Conservation (phyloP, 1,140 invertebrate species). For the Sitodiplosis mosellana region DNA sequence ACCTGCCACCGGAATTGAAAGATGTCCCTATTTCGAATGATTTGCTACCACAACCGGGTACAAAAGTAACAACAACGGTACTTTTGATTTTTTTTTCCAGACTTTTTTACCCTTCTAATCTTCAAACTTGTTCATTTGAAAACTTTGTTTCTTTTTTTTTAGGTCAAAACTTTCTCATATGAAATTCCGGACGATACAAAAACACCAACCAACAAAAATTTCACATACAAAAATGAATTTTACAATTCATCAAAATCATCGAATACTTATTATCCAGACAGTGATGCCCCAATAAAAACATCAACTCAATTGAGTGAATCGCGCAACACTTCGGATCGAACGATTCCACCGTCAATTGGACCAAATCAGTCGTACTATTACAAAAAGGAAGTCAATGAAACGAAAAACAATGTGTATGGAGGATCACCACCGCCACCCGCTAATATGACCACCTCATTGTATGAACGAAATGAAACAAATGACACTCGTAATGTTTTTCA, state of each 20-base stretch:
- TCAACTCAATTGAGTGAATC: constrained; percentile 22
- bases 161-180: constrained; percentile 55
- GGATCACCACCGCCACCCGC: constrained; percentile 7
- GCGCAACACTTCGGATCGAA: constrained; percentile 12
- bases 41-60: constrained; percentile 38
- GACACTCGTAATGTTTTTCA: too few species aligned
- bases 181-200: constrained; percentile 46
- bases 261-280: neutral
- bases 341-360: constrained; percentile 8
- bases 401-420: constrained; percentile 1
- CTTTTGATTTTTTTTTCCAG: neutral
- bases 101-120: neutral
- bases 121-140: too few species aligned
- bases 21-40: constrained; percentile 26
- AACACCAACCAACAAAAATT: constrained; percentile 25
- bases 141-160: neutral
- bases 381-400: too few species aligned
- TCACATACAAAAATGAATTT: constrained; percentile 2
- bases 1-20: constrained; percentile 18
- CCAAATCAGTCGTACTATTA: neutral
- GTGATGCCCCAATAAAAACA: constrained; percentile 11
- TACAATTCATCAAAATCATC: neutral
- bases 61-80: constrained; percentile 42
- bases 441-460: constrained; percentile 14
- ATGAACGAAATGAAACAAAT: too few species aligned